Evolutionary conservation across 2,888 invertebrate species (phyloP), one percentile per base, ranked within the genome.

Genomic region (Oscheius sp.): DNA sequence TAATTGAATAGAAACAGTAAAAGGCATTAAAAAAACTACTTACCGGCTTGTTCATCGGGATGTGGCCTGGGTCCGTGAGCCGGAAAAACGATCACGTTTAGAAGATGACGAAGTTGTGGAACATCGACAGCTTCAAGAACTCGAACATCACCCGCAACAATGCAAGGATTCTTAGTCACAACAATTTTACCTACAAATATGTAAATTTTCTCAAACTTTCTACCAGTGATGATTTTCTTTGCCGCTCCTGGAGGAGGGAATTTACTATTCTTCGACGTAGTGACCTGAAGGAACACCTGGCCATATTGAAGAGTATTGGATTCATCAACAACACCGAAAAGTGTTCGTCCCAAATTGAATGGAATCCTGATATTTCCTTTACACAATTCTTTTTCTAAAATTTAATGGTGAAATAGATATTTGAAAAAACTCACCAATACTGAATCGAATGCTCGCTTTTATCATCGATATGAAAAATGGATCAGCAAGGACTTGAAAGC

Each of bases 31-130:
- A 20, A n/a, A 20, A 12, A 45, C 8, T 33, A 2, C 71, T 9
- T 20, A 71, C 77, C 87, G 5, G 86, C 86, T 84, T 87, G 87
- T 80, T 87, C 85, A 71, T 87, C 85, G 1, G 87, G 81, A 72
- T 87, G 87, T 1, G 87, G 87, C 36, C 87, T 73, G 0, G 76
- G 78, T 4, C 87, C 87, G 50, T 81, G 70, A 0, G 79, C 76
- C 5, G 87, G 87, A 67, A 88, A 88, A 4, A 88, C 87, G 49
- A 88, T 80, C 26, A 87, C 87, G 66, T 87, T 87, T 26, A 67
- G 64, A n/a, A 80, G 69, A 62, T 83, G 64, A 63, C 75, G 57
- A 82, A 80, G 73, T 80, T 67, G 71, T 1, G 75, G 72, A 32
- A 82, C 50, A 65, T 82, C 80, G 24, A 82, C 77, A 2, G 82